These are phyloP conservation scores for Globia sparganii DNA, from an alignment of 2,888 invertebrate species.

Conservation along the genomic window DNA sequence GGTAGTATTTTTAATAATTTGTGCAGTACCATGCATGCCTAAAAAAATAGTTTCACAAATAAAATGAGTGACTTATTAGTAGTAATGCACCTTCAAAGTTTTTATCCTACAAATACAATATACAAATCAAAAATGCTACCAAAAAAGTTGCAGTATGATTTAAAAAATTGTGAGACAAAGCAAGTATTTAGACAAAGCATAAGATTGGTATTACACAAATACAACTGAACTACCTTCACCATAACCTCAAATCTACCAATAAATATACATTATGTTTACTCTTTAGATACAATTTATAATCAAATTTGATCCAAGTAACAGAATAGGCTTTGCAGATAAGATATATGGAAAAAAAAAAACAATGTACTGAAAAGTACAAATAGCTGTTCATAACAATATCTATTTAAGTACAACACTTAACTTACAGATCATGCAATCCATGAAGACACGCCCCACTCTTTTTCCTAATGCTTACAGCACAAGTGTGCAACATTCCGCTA, in stretches of 20 bases:
- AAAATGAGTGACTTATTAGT: neutral
- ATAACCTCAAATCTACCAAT: conserved; percentile 9
- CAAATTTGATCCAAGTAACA: neutral
- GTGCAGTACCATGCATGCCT: conserved; percentile 69
- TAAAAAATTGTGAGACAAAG: neutral
- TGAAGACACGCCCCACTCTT: too few species aligned
- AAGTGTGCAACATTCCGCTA: too few species aligned
- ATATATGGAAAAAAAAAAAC: neutral
- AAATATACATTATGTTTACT: neutral
- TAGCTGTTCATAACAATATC: neutral
- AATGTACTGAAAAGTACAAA: neutral
- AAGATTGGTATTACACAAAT: neutral
- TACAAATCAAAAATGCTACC: neutral
- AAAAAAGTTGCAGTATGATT: neutral
- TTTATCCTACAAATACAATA: neutral
- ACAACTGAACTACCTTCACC: neutral
- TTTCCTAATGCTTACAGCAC: too few species aligned
- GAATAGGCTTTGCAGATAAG: neutral
- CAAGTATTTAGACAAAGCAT: neutral
- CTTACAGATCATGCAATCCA: too few species aligned
- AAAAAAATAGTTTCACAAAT: conserved; percentile 30
- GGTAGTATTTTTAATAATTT: conserved; percentile 78
- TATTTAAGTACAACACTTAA: neutral
- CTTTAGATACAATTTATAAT: neutral
- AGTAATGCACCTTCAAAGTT: neutral